Base-by-base conservation (phyloP, 2,888 invertebrate genomes). In the Encarsia formosa region DNA sequence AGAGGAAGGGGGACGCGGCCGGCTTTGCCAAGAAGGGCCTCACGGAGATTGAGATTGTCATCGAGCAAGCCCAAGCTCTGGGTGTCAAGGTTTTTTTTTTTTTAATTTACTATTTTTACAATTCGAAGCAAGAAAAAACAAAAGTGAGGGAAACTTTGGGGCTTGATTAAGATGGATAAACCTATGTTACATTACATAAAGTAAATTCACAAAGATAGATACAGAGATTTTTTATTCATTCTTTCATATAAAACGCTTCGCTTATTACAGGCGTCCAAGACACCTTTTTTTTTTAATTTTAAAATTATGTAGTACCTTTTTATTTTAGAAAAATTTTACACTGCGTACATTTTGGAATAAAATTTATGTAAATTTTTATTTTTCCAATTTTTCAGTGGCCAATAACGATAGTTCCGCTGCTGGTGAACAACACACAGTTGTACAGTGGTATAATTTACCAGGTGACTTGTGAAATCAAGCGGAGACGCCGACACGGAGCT, bases 41-140 rank as follows among this genome's bases (percentile, higher is more conserved):
- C 0, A 76, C 82, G 32, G 89, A 93, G 58, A 74, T 96, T 52
- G 88, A 91, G 63, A 77, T 78, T 1, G 83, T 93, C 3, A 82
- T 85, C 19, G 78, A 80, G 22, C 78, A 88, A 66, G 84, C 88
- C 1, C 82, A 84, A 63, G 79, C 82, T 26, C 76, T 93, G 42
- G 92, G 91, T 0, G 84, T 90, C 6, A 84, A 84, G 69, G 88
- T 89, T 68, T 75, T 76, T 18, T 35, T 40, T 52, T 26, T 35
- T 13, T 9, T 11, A 40, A 32, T 15, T n/a, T n/a, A n/a, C n/a
- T n/a, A n/a, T n/a, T n/a, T n/a, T n/a, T n/a, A n/a, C n/a, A n/a
- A n/a, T n/a, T n/a, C n/a, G n/a, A n/a, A n/a, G n/a, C n/a, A n/a
- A n/a, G n/a, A n/a, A n/a, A n/a, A n/a, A n/a, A n/a, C n/a, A n/a